These are phyloP conservation scores for Agriotes lineatus DNA, from an alignment of 2,888 invertebrate genomes.

Conservation along the genomic window DNA sequence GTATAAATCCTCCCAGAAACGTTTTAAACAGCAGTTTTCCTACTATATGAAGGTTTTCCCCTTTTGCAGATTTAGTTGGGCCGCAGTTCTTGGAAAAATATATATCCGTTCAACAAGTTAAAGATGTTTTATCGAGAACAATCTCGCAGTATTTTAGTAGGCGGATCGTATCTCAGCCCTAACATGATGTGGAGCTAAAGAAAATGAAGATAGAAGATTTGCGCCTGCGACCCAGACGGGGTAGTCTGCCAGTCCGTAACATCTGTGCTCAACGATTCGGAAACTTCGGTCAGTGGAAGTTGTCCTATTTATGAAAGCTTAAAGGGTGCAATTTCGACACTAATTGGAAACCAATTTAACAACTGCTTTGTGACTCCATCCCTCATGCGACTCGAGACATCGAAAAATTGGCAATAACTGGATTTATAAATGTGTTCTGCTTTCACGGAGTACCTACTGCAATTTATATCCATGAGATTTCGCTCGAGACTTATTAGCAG, in stretches of 20 bases:
- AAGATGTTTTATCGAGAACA: not conserved
- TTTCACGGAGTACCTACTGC: no score
- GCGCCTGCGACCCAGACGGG: not conserved
- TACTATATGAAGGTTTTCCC: no score
- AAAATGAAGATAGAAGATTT: slow-evolving; percentile 6
- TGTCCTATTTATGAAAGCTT: not conserved
- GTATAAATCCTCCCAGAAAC: no score
- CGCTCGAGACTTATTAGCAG: no score
- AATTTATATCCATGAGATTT: no score
- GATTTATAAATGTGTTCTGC: not conserved
- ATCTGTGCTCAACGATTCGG: slow-evolving; percentile 12
- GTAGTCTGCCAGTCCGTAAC: no score
- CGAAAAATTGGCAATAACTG: not conserved
- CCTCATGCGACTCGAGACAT: not conserved
- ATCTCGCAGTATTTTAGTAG: not conserved
- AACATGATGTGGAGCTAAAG: not conserved
- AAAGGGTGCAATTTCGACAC: not conserved
- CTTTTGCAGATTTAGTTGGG: no score
- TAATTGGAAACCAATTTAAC: not conserved
- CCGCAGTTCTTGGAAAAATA: no score
- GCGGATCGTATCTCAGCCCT: not conserved
- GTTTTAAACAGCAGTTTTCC: no score
- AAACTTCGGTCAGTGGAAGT: slow-evolving; percentile 5
- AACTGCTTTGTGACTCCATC: not conserved
- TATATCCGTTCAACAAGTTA: not conserved